phyloP scores from a whole-genome alignment of 2,797 vertebrate species.

The Gallinago nigripennis region DNA sequence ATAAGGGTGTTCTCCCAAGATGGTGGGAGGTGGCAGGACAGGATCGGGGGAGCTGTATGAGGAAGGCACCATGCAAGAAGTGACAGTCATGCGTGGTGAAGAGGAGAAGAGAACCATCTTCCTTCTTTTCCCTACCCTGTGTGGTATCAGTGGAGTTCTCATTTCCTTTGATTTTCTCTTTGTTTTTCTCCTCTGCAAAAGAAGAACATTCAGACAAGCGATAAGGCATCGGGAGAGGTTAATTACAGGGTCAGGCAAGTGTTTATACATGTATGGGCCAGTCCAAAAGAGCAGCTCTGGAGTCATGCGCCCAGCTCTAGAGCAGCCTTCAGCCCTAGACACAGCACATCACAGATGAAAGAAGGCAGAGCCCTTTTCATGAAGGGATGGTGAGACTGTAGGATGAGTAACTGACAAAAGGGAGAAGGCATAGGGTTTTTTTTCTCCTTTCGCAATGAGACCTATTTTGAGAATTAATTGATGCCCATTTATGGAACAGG shows the following conservation, averaged over 20 bases:
- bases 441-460: not conserved
- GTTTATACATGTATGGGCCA: not conserved
- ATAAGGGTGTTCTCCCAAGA: not conserved
- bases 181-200: conserved; percentile 76
- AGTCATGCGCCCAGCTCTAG: not conserved
- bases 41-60: not conserved
- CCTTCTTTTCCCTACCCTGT: conserved; percentile 62
- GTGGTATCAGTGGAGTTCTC: conserved; percentile 67
- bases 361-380: not conserved
- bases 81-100: conserved; percentile 14
- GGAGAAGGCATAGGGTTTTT: not conserved
- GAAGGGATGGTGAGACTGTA: not conserved
- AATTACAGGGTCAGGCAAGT: not conserved
- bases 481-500: not conserved
- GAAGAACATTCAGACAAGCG: not conserved
- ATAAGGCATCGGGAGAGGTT: not conserved
- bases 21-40: not conserved
- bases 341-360: not conserved
- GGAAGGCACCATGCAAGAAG: conserved; percentile 57
- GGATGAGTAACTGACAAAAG: not conserved
- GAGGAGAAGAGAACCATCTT: not conserved
- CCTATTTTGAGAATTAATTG: not conserved
- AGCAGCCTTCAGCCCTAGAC: not conserved
- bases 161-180: conserved; percentile 70
- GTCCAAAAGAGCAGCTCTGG: not conserved